A percentile compares a stretch with the other conserved stretches of the same genome.
phyloP scores from a whole-genome alignment of 2,888 invertebrate genomes.

The Microctonus aethiopoides region DNA sequence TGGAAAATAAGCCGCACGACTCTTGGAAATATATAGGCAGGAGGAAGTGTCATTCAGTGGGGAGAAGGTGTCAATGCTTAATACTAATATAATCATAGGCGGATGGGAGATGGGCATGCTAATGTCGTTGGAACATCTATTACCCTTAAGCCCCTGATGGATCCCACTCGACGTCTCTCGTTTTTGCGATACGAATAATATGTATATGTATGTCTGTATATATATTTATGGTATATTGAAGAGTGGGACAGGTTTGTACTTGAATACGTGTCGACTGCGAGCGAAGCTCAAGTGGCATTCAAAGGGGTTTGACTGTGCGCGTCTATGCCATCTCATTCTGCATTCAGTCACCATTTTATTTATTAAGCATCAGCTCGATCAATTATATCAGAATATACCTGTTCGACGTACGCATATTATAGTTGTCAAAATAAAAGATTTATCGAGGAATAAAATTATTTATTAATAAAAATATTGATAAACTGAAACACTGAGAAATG shows the following conservation, averaged over 20 bases:
- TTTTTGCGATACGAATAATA: conserved; percentile 35
- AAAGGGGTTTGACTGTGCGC: conserved; percentile 18
- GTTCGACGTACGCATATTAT: background rate
- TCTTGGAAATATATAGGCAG: conserved; percentile 8
- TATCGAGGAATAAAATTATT: background rate
- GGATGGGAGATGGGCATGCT: conserved; percentile 54
- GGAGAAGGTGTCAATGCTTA: conserved; percentile 47
- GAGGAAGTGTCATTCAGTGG: conserved; percentile 18
- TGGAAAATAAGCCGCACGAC: conserved; percentile 38
- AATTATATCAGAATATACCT: conserved; percentile 37
- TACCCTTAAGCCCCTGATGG: conserved; percentile 62
- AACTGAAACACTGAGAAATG: too few relatives aligned
- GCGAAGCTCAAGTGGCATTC: conserved; percentile 18
- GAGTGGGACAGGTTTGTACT: conserved; percentile 1
- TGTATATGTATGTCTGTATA: background rate
- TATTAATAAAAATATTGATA: background rate
- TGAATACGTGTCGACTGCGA: conserved; percentile 21
- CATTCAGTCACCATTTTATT: conserved; percentile 19
- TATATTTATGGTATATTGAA: background rate
- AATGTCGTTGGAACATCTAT: conserved; percentile 65
- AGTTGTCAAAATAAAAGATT: background rate
- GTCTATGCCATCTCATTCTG: conserved; percentile 21
- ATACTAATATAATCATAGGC: conserved; percentile 62
- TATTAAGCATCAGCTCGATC: conserved; percentile 40
- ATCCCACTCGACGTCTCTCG: conserved; percentile 60